Evolutionary conservation across 2,888 invertebrate species (phyloP).

Genomic region (Megastigmus dorsalis): DNA sequence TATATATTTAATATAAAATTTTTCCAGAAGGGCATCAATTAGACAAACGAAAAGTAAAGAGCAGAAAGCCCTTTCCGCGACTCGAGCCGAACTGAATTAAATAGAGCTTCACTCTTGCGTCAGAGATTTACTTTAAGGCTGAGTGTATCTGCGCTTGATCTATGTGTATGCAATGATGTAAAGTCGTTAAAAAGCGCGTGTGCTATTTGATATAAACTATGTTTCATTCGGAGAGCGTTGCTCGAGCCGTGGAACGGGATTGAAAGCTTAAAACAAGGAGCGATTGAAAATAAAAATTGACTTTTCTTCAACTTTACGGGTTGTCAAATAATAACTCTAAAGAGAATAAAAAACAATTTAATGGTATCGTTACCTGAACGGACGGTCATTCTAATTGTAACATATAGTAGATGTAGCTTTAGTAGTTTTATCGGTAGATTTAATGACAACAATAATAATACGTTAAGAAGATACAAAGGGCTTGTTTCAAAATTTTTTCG

Average conservation of each 20-base stretch:
- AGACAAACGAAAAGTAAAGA: conserved; percentile 15
- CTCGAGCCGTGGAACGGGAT: conserved; percentile 25
- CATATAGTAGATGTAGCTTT: conserved; percentile 63
- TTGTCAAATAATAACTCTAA: conserved; percentile 48
- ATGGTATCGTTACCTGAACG: conserved; percentile 54
- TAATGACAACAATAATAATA: conserved; percentile 62
- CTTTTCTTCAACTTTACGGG: conserved; percentile 34
- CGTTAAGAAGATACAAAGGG: conserved; percentile 51
- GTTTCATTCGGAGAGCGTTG: neutral
- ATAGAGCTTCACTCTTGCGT: conserved; percentile 3
- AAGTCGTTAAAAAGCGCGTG: conserved; percentile 11
- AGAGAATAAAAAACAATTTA: conserved; percentile 41
- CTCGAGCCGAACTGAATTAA: conserved; percentile 17
- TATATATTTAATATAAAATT: conserved; percentile 15
- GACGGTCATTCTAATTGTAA: conserved; percentile 65
- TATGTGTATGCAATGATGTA: conserved; percentile 35
- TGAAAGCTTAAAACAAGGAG: neutral
- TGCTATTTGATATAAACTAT: conserved; percentile 36
- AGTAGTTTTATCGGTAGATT: conserved; percentile 61
- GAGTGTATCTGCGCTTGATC: conserved; percentile 45
- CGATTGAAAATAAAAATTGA: conserved; percentile 27
- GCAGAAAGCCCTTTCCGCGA: conserved; percentile 12
- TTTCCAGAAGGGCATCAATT: conserved; percentile 30
- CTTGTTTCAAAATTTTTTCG: conserved; percentile 48
- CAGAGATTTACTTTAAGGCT: conserved; percentile 32